Evolutionary conservation across 2,888 invertebrate genomes (phyloP).

Genomic region (Andrena flavipes): DNA sequence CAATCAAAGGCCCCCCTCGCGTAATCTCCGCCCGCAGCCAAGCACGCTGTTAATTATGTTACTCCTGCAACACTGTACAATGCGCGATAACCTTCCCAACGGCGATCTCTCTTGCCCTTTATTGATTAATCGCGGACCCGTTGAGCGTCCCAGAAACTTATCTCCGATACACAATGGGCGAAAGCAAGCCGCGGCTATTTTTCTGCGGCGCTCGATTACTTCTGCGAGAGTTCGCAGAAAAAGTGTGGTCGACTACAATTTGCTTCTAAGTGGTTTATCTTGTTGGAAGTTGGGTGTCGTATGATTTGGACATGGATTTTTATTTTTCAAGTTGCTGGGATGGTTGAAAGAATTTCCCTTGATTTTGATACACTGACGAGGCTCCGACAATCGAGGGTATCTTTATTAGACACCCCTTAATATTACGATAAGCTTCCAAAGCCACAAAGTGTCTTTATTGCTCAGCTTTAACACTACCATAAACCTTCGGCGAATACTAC

Average conservation of each 20-base stretch:
- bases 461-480: constrained; percentile 33
- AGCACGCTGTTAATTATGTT: constrained; percentile 42
- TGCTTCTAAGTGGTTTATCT: too few relatives aligned
- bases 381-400: constrained; percentile 21
- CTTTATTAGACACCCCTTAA: constrained; percentile 32
- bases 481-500: constrained; percentile 36
- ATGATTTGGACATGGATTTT: not conserved
- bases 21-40: constrained; percentile 29
- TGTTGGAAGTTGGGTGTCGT: too few relatives aligned
- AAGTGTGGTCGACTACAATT: not conserved
- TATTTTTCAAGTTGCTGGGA: not conserved
- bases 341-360: not conserved
- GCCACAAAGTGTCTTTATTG: constrained; percentile 40
- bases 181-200: not conserved
- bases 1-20: constrained; percentile 32
- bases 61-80: constrained; percentile 33
- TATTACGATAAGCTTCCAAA: constrained; percentile 23
- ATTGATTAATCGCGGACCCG: constrained; percentile 15
- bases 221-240: not conserved
- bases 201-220: not conserved
- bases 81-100: not conserved
- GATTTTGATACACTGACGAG: constrained; percentile 11
- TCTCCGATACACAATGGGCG: not conserved
- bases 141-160: not conserved
- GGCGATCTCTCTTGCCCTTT: not conserved